These are phyloP conservation scores for Lasioglossum leucozonium DNA, from an alignment of 2,888 invertebrate genomes.

Conservation along the genomic window DNA sequence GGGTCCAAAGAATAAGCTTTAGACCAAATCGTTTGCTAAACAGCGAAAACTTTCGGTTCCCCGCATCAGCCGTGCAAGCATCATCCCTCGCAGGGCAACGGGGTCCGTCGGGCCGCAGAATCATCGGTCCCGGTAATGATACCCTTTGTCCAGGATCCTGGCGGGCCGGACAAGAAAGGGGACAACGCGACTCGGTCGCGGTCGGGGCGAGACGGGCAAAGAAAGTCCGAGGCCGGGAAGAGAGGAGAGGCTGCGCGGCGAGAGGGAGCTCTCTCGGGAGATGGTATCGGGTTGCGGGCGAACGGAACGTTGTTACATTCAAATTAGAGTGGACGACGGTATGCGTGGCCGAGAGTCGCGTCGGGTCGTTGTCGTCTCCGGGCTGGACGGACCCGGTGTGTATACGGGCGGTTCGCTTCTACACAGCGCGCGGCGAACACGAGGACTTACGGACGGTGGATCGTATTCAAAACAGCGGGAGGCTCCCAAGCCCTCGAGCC, in stretches of 20 bases:
- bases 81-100: constrained; percentile 5
- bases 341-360: constrained; percentile 79
- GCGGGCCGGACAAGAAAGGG: constrained; percentile 38
- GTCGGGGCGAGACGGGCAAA: constrained; percentile 50
- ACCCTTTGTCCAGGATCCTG: constrained; percentile 53
- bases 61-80: background rate
- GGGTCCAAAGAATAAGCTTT: background rate
- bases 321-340: constrained; percentile 84
- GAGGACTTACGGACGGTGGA: constrained; percentile 70
- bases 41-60: background rate
- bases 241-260: constrained; percentile 3
- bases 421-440: constrained; percentile 64
- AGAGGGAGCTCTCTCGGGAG: constrained; percentile 66
- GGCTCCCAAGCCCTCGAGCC: constrained; percentile 77
- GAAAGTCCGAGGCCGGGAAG: constrained; percentile 16
- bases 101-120: background rate
- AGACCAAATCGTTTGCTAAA: background rate
- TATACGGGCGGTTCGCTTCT: constrained; percentile 63
- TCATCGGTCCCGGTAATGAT: constrained; percentile 53
- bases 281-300: constrained; percentile 83
- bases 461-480: constrained; percentile 83
- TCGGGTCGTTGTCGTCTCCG: constrained; percentile 76
- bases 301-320: constrained; percentile 85
- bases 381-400: constrained; percentile 60
- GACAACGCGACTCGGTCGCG: constrained; percentile 58